Conservation (phyloP, 1,140 invertebrate genomes). For the Zaprionus kolodkinae region DNA sequence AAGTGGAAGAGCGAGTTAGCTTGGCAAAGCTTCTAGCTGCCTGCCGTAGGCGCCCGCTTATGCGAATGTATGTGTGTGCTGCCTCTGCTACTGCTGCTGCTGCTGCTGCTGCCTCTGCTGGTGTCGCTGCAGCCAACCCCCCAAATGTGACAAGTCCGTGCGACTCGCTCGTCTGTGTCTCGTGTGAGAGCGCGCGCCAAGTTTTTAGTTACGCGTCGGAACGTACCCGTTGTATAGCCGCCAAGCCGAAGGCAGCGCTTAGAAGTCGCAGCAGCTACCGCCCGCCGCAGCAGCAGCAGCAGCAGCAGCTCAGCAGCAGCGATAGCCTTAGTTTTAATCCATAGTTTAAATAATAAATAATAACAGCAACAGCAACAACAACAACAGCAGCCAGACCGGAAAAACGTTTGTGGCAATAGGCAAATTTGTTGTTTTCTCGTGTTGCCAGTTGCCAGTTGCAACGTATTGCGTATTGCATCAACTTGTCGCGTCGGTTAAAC, state of each 20-base stretch:
- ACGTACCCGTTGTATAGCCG: slow-evolving; percentile 77
- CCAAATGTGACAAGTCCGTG: slow-evolving; percentile 63
- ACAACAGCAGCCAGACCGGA: slow-evolving; percentile 45
- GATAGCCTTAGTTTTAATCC: slow-evolving; percentile 37
- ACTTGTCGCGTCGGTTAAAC: slow-evolving; percentile 36
- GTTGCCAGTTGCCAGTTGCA: slow-evolving; percentile 44
- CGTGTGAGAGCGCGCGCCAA: slow-evolving; percentile 80
- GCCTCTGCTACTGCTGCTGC: slow-evolving; percentile 1
- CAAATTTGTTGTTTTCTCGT: slow-evolving; percentile 40
- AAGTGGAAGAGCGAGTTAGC: slow-evolving; percentile 16
- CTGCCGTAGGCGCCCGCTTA: neutral
- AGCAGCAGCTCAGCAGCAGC: slow-evolving; percentile 44
- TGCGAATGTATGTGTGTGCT: neutral
- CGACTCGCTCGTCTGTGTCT: slow-evolving; percentile 60
- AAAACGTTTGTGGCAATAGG: slow-evolving; percentile 45
- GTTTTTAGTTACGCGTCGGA: slow-evolving; percentile 81
- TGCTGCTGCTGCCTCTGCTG: slow-evolving; percentile 33
- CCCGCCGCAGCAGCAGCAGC: slow-evolving; percentile 37
- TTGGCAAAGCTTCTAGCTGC: slow-evolving; percentile 32
- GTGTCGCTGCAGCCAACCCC: slow-evolving; percentile 52
- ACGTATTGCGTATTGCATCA: slow-evolving; percentile 37
- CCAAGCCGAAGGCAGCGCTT: slow-evolving; percentile 66
- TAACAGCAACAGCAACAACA: slow-evolving; percentile 30
- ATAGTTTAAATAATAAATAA: slow-evolving; percentile 44
- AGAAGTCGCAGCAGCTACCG: slow-evolving; percentile 65